These are phyloP conservation scores for Drosophila lowei DNA, from an alignment of 1,140 invertebrate species.

Conservation along the genomic window DNA sequence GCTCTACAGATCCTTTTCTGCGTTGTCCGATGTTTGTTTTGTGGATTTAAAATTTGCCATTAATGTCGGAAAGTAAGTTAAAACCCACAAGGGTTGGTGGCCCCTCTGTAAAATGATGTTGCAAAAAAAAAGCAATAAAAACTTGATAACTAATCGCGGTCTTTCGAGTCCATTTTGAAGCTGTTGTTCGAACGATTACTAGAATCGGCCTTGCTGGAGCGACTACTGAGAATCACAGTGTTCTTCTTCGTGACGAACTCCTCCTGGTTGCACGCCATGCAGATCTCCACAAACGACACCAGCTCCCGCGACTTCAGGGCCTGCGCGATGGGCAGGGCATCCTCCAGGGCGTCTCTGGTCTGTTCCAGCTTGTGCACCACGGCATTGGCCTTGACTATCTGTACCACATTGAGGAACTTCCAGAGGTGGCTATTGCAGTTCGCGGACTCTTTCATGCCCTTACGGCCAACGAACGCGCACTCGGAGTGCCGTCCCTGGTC, in stretches of 20 bases:
- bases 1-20: too few species aligned
- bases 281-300: conserved; percentile 44
- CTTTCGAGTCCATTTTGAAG: too few species aligned
- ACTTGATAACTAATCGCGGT: too few species aligned
- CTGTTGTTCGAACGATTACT: too few species aligned
- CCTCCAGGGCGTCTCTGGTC: conserved; percentile 60
- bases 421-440: conserved; percentile 64
- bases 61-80: too few species aligned
- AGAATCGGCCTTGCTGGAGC: conserved; percentile 21
- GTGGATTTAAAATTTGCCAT: too few species aligned
- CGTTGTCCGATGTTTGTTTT: too few species aligned
- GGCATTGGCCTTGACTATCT: conserved; percentile 69
- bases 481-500: conserved; percentile 65
- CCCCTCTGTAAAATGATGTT: too few species aligned
- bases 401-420: conserved; percentile 56
- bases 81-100: too few species aligned
- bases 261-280: conserved; percentile 38
- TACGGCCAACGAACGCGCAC: conserved; percentile 62
- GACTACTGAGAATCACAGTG: background rate
- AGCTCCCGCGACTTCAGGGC: conserved; percentile 24
- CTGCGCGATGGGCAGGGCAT: conserved; percentile 40
- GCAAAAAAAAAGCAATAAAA: too few species aligned
- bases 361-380: conserved; percentile 69
- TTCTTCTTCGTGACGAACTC: conserved; percentile 30
- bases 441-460: conserved; percentile 51